Conservation (phyloP, 2,888 invertebrate genomes). For the Philonicus albiceps region DNA sequence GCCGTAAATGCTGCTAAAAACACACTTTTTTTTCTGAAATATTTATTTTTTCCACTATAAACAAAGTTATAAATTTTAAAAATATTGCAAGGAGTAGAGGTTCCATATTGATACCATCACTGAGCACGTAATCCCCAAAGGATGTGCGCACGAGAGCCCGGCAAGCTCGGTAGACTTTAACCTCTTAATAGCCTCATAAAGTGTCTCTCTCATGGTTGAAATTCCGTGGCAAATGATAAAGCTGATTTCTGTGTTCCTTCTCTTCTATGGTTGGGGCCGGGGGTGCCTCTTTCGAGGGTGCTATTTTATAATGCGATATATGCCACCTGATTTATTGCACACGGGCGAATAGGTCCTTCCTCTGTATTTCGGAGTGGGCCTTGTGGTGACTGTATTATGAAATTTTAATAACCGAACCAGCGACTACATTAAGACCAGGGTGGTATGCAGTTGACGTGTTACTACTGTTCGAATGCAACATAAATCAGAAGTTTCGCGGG, state of each 20-base stretch:
- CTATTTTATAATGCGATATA: neutral
- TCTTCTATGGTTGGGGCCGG: neutral
- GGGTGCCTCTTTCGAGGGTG: neutral
- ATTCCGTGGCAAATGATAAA: slow-evolving; percentile 16
- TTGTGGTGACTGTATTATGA: neutral
- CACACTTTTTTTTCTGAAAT: neutral
- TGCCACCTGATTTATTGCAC: neutral
- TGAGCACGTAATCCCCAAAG: neutral
- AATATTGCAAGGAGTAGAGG: neutral
- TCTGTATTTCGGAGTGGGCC: neutral
- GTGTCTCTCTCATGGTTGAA: neutral
- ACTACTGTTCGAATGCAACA: neutral
- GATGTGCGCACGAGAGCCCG: neutral
- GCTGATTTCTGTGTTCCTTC: neutral
- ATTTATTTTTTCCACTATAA: neutral
- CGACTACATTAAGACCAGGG: neutral
- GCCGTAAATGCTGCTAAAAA: neutral
- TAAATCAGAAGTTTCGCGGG: neutral
- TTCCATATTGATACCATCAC: slow-evolving; percentile 6
- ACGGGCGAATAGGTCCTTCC: neutral
- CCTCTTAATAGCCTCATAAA: slow-evolving; percentile 30
- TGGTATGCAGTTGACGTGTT: neutral
- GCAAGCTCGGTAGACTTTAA: neutral
- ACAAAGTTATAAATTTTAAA: slow-evolving; percentile 18
- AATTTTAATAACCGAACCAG: neutral